Base-by-base conservation (phyloP, 2,113 vertebrate species). In the Pseudonaja textilis region DNA sequence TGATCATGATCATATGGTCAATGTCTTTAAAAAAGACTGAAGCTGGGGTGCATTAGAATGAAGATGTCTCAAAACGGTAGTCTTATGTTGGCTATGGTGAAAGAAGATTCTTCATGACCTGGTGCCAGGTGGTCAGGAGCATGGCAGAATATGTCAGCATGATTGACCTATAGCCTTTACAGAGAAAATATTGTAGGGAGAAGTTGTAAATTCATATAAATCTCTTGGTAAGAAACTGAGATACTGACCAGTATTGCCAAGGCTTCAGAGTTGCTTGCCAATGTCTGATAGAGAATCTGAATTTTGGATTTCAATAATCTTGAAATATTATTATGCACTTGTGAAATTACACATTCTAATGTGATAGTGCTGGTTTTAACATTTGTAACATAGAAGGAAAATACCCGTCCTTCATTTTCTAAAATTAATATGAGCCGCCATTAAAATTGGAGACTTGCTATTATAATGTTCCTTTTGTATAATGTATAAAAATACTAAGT, bases 1-100 rank as follows among this genome's bases (percentile, higher is more conserved):
- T 98, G 98, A 98, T 98, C 98, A 98, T 97, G 97, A 95, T 98
- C 97, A 97, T 98, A 97, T 98, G 98, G 98, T 98, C 98, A 98
- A 93, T 85, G 97, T 98, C 98, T 98, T 97, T 95, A 95, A 94
- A 97, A 96, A 96, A 97, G 95, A 97, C 95, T 96, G 91, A 95
- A 54, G 96, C 96, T 96, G 94, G 95, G 95, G 89, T 74, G 88
- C 26, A 92, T 25, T 16, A 94, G 91, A 88, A 94, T 87, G 91
- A 39, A 29, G 92, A 94, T 1, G 0, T 4, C 91, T 93, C 92
- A 88, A 95, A 96, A 93, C 12, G 85, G 97, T 95, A 39, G 85
- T 94, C 90, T 69, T 91, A 88, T 91, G 64, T 81, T 93, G 57
- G 91, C 92, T 88, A 94, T 74, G 59, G 95, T 22, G 57, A 92